Percentiles rank a stretch among this genome's conserved stretches.
These are phyloP conservation scores for Glossophaga mutica DNA, from an alignment of 2,797 vertebrate genomes.

Conservation along the genomic window DNA sequence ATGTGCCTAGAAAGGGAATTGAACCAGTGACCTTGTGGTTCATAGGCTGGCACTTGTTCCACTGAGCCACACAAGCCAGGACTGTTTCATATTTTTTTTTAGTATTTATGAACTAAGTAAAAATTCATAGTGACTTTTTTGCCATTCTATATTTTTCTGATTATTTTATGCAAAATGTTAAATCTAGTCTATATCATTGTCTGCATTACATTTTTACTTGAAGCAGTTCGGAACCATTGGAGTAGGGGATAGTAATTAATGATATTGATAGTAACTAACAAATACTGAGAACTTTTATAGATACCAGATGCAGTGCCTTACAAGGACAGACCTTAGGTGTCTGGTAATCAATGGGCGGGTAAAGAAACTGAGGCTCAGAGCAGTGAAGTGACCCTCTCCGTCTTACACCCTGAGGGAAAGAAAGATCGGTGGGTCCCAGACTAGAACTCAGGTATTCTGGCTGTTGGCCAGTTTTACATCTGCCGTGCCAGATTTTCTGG, in stretches of 20 bases:
- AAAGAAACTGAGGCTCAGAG: not conserved
- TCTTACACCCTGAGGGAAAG: not conserved
- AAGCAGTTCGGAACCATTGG: not conserved
- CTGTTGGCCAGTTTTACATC: not conserved
- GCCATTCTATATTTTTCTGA: not conserved
- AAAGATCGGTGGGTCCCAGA: not conserved
- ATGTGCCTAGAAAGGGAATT: too few relatives aligned
- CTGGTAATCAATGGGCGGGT: not conserved
- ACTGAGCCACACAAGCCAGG: too few relatives aligned
- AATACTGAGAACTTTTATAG: not conserved
- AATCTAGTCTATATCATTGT: not conserved
- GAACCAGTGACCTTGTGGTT: too few relatives aligned
- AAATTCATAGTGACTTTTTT: slow-evolving; percentile 1
- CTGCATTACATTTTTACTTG: not conserved
- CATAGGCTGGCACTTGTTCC: too few relatives aligned
- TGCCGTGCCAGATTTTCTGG: not conserved
- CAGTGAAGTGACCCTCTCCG: not conserved
- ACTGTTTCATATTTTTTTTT: too few relatives aligned
- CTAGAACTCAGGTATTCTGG: not conserved
- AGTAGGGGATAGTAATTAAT: not conserved
- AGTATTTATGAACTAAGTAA: not conserved
- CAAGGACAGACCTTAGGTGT: not conserved
- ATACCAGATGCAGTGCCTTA: not conserved
- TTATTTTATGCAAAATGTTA: not conserved
- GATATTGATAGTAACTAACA: not conserved